These are phyloP conservation scores for Anguilla anguilla DNA, from an alignment of 2,797 vertebrate species.

Conservation along the genomic window DNA sequence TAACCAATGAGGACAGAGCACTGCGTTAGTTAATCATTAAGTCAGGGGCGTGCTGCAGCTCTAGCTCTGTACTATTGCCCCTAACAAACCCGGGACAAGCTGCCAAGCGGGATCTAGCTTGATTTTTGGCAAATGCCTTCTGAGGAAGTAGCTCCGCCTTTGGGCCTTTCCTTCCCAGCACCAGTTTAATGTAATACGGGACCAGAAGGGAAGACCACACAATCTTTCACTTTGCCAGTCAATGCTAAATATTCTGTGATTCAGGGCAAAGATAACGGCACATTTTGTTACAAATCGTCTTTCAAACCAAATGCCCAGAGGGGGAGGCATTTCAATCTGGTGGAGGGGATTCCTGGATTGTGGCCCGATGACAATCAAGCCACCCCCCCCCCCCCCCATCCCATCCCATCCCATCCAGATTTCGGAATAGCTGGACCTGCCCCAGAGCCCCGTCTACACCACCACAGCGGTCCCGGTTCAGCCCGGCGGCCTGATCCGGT, in stretches of 20 bases:
- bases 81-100: too few species aligned
- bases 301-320: neutral
- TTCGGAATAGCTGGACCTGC: neutral
- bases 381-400: neutral
- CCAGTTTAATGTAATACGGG: neutral
- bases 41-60: neutral
- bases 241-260: neutral
- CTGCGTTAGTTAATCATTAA: neutral
- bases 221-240: too few species aligned
- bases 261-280: neutral
- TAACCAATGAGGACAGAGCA: too few species aligned
- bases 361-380: neutral
- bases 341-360: neutral
- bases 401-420: neutral
- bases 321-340: neutral
- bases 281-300: neutral
- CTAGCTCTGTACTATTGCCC: neutral
- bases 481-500: too few species aligned
- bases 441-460: neutral
- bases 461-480: neutral
- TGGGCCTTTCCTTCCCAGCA: neutral
- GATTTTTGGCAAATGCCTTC: neutral
- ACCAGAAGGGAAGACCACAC: neutral
- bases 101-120: neutral
- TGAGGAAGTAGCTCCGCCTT: neutral